These are phyloP conservation scores for Aurelia aurita DNA, from an alignment of 30 jellyfish, hydroid and myxozoan genomes.

Conservation along the genomic window DNA sequence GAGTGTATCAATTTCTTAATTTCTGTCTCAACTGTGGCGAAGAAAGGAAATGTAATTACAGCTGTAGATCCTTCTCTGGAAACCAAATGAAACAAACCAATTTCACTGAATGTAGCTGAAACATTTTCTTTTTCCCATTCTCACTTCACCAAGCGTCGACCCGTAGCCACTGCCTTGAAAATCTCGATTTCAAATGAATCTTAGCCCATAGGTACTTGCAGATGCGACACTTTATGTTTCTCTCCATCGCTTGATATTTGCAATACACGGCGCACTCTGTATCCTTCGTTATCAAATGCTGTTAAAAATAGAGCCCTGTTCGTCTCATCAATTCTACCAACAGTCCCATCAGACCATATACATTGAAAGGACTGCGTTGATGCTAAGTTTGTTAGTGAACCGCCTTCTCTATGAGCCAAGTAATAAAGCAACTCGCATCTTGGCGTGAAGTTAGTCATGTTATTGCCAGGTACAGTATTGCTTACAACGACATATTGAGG, in stretches of 20 bases:
- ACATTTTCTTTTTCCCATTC: too few species aligned
- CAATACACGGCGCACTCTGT: slow-evolving; percentile 64
- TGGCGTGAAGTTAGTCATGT: slow-evolving; percentile 42
- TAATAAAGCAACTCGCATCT: slow-evolving; percentile 67
- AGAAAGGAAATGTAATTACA: too few species aligned
- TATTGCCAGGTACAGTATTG: slow-evolving; percentile 64
- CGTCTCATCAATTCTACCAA: slow-evolving; percentile 27
- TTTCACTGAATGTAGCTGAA: too few species aligned
- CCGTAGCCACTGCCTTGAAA: too few species aligned
- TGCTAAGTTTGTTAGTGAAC: slow-evolving; percentile 33
- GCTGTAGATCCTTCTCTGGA: too few species aligned
- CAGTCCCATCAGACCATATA: slow-evolving; percentile 61
- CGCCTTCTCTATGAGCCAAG: slow-evolving; percentile 56
- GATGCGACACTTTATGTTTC: slow-evolving; percentile 61
- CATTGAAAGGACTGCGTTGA: slow-evolving; percentile 76
- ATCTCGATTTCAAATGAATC: too few species aligned
- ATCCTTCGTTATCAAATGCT: slow-evolving; percentile 54
- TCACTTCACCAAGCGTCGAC: too few species aligned
- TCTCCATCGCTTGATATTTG: slow-evolving; percentile 80
- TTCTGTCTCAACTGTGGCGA: too few species aligned
- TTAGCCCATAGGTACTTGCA: slow-evolving; percentile 49
- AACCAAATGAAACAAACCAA: too few species aligned
- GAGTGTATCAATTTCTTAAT: too few species aligned
- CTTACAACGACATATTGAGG: slow-evolving; percentile 70
- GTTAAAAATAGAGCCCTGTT: slow-evolving; percentile 60